Conservation (phyloP, 2,113 vertebrate species). For the Meriones unguiculatus region DNA sequence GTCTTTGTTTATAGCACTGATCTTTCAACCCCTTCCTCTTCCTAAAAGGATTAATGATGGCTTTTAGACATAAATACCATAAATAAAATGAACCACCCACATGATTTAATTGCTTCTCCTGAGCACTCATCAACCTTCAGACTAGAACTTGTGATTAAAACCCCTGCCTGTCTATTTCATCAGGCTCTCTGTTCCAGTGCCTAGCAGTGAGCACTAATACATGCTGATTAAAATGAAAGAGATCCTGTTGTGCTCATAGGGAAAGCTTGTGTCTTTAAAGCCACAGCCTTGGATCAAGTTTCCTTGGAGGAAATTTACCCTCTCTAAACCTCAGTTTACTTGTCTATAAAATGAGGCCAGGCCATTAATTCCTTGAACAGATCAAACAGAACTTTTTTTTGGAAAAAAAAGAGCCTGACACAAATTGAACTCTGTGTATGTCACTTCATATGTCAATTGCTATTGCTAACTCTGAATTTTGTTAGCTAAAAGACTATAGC, state of each 20-base stretch:
- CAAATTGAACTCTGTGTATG: neutral
- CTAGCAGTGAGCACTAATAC: neutral
- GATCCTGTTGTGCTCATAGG: neutral
- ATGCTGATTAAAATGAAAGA: constrained; percentile 23
- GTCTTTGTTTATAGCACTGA: constrained; percentile 43
- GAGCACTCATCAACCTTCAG: neutral
- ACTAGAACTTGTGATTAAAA: constrained; percentile 1
- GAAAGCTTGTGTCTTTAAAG: constrained; percentile 31
- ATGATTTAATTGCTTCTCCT: constrained; percentile 30
- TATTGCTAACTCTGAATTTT: neutral
- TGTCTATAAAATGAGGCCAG: neutral
- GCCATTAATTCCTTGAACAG: neutral
- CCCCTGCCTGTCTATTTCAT: neutral
- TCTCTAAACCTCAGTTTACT: constrained; percentile 53
- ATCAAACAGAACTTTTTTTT: neutral
- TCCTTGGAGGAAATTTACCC: neutral
- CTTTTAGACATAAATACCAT: constrained; percentile 62
- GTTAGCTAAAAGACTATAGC: constrained; percentile 28
- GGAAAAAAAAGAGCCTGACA: neutral
- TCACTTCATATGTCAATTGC: neutral
- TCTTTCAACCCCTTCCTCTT: constrained; percentile 52
- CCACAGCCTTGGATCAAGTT: neutral
- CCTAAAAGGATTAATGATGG: constrained; percentile 66
- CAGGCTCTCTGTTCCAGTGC: neutral
- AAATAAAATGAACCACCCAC: constrained; percentile 40